Evolutionary conservation across 2,113 vertebrate species (phyloP).

Genomic region (Rhinichthys klamathensis): DNA sequence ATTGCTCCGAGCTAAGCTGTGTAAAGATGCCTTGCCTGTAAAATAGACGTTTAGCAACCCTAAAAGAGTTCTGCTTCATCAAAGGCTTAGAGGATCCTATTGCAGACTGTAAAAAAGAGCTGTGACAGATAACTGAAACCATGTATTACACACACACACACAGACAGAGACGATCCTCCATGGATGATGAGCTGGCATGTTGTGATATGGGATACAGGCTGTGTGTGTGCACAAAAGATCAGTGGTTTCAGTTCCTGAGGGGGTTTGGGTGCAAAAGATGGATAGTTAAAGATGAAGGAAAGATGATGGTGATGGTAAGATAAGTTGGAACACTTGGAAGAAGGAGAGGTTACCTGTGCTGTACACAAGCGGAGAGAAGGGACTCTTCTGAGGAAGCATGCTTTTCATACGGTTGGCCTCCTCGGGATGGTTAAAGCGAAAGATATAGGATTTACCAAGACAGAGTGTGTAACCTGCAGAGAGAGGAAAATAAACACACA

Average conservation of each 20-base stretch:
- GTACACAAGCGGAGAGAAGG: constrained; percentile 74
- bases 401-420: constrained; percentile 81
- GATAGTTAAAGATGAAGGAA: not conserved
- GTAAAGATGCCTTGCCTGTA: constrained; percentile 11
- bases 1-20: not conserved
- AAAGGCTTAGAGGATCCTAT: constrained; percentile 24
- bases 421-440: constrained; percentile 81
- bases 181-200: not conserved
- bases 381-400: constrained; percentile 79
- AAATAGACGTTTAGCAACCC: constrained; percentile 14
- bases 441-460: constrained; percentile 80
- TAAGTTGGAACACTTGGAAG: constrained; percentile 32
- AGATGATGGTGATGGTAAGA: constrained; percentile 11
- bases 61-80: constrained; percentile 42
- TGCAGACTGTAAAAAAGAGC: constrained; percentile 12
- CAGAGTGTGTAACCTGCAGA: constrained; percentile 79
- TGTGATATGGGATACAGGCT: constrained; percentile 6
- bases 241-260: constrained; percentile 17
- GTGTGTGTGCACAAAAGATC: not conserved
- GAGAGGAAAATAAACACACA: constrained; percentile 41
- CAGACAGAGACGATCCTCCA: not conserved
- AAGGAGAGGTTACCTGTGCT: constrained; percentile 72
- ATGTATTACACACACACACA: constrained; percentile 32
- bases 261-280: not conserved
- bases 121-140: constrained; percentile 29